Evolutionary conservation across 2,797 vertebrate genomes (phyloP).

Genomic region (Micromesistius poutassou): DNA sequence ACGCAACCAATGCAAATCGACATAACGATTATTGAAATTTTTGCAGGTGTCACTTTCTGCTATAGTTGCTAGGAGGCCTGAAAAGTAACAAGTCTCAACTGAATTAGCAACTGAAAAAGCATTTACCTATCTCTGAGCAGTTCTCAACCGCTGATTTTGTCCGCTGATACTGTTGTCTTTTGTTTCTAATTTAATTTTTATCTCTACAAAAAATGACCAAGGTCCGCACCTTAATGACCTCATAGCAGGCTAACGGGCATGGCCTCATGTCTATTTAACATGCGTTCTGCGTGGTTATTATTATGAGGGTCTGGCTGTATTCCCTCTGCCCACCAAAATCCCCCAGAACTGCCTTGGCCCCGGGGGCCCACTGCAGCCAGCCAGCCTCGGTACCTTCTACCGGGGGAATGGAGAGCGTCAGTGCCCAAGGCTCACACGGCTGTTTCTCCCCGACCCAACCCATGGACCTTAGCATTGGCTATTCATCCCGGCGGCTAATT

Average conservation of each 20-base stretch:
- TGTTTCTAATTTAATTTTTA: too few species aligned
- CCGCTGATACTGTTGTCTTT: too few species aligned
- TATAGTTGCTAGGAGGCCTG: too few species aligned
- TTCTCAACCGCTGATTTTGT: too few species aligned
- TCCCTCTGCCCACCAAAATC: not conserved
- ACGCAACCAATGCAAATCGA: not conserved
- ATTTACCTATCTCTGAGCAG: too few species aligned
- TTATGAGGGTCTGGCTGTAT: not conserved
- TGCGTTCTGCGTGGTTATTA: not conserved
- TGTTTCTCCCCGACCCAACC: not conserved
- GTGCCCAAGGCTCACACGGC: not conserved
- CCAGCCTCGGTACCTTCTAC: not conserved
- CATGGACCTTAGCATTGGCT: constrained; percentile 19
- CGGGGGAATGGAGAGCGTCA: not conserved
- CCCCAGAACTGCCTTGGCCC: not conserved
- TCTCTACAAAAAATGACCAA: too few species aligned
- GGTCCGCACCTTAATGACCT: too few species aligned
- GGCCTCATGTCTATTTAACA: not conserved
- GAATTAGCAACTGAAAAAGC: too few species aligned
- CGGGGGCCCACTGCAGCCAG: not conserved
- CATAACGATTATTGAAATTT: too few species aligned
- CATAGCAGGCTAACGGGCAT: too few species aligned
- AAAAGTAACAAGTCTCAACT: too few species aligned
- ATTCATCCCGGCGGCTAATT: constrained; percentile 35
- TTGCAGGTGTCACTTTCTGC: too few species aligned